Evolutionary conservation across 2,113 vertebrate species (phyloP), one percentile per base, ranked within the genome.

Genomic region (Rhea pennata): DNA sequence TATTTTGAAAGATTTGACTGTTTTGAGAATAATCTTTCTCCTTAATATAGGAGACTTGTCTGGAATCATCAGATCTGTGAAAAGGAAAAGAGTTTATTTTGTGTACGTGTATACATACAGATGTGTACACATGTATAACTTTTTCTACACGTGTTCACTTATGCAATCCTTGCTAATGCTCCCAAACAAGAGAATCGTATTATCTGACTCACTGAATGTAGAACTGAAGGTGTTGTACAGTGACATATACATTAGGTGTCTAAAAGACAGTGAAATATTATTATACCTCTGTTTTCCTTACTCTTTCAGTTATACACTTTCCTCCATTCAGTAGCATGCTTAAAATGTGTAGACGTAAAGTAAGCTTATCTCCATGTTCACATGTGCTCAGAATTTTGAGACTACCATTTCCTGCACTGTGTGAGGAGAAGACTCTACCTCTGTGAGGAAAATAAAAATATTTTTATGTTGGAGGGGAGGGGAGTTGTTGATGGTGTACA

Each of bases 371-470:
- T 15, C 33, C 1, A 1, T 31, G 23, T 66, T 64, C 76, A 36
- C 12, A 64, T 91, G 7, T 51, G 17, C 8, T 66, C n/a, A n/a
- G 20, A 67, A 7, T 24, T 81, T 51, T 66, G 36, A 81, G 23
- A 62, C 20, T 78, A 36, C 24, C 61, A 15, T 12, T 90, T 59
- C 33, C 50, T 56, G 5, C 1, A 2, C 0, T 0, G 39, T 51
- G 15, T 9, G 33, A 88, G 23, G 6, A 23, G 17, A 36, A 66
- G 4, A 51, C 48, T 46, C 9, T 56, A 56, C 22, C 31, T 58
- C 21, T 58, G 85, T 7, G 23, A 79, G 75, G 2, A 40, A 14
- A 69, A 91, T 36, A 81, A 87, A 91, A 75, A 61, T n/a, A 48
- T 36, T 33, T 6, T 26, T 79, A 22, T 69, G 77, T 70, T 24